A percentile compares a stretch with the other conserved stretches of the same genome.
These are phyloP conservation scores for Vultur gryphus DNA, from an alignment of 2,797 vertebrate species.

Conservation along the genomic window DNA sequence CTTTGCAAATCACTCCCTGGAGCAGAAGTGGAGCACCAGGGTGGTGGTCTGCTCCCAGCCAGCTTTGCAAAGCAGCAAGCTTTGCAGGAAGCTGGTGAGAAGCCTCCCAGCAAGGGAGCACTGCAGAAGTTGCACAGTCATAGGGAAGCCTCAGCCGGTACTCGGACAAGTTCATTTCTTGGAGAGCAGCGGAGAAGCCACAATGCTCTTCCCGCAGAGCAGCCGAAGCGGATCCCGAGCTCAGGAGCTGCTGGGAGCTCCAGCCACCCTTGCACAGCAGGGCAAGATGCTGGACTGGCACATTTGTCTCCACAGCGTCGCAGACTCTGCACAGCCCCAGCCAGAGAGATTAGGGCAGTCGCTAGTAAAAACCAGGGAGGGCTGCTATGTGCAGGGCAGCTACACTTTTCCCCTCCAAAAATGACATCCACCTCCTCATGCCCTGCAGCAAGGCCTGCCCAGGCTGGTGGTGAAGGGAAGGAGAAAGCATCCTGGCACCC, in stretches of 20 bases:
- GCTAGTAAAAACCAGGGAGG: not conserved
- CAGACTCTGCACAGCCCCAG: not conserved
- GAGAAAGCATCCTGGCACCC: not conserved
- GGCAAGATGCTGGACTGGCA: not conserved
- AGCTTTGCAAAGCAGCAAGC: not conserved
- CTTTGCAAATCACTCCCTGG: not conserved
- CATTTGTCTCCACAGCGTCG: not conserved
- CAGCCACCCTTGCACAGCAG: not conserved
- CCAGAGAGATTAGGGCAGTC: not conserved
- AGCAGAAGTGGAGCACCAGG: not conserved
- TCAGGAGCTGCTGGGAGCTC: not conserved
- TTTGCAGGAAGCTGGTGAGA: not conserved
- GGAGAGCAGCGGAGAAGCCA: not conserved
- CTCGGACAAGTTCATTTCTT: not conserved
- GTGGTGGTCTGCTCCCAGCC: not conserved
- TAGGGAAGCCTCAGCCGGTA: not conserved
- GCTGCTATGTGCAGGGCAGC: not conserved
- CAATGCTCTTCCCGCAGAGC: not conserved
- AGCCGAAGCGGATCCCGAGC: not conserved
- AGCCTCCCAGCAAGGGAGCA: not conserved
- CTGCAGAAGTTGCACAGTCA: not conserved
- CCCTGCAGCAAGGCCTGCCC: not conserved
- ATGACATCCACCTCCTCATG: not conserved
- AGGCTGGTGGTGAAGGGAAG: not conserved
- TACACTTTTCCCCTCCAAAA: not conserved